These are phyloP conservation scores for Regulus satrapa DNA, from an alignment of 2,113 vertebrate genomes.

Conservation along the genomic window DNA sequence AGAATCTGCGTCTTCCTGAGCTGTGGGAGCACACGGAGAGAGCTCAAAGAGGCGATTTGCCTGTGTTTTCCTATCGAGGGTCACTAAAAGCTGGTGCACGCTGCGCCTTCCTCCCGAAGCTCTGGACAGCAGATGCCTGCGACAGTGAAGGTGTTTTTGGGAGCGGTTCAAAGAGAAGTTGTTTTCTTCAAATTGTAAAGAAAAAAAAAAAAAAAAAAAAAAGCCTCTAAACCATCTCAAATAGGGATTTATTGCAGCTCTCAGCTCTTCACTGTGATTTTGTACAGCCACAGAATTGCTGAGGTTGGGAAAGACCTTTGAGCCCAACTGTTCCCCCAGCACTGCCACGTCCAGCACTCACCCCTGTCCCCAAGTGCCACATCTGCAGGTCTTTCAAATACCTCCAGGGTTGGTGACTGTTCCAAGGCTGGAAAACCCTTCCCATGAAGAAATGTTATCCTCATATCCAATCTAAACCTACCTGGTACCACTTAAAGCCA, in stretches of 20 bases:
- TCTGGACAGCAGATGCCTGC: accelerated
- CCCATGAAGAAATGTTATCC: not conserved
- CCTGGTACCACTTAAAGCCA: not conserved
- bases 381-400: not conserved
- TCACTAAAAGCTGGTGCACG: not conserved
- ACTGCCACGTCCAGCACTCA: not conserved
- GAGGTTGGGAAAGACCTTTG: not conserved
- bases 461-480: not conserved
- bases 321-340: not conserved
- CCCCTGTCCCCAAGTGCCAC: not conserved
- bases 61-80: accelerated
- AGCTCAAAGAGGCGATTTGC: not conserved
- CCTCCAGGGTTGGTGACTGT: not conserved
- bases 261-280: not conserved
- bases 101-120: accelerated
- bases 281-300: not conserved
- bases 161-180: not conserved
- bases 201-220: no score
- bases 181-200: not conserved
- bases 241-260: not conserved
- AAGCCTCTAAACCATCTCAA: not conserved
- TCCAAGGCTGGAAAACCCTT: not conserved
- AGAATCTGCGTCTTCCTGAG: not conserved
- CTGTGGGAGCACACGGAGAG: not conserved
- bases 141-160: not conserved